Conservation (phyloP, 1,140 invertebrate species). For the Calycopis cecrops region DNA sequence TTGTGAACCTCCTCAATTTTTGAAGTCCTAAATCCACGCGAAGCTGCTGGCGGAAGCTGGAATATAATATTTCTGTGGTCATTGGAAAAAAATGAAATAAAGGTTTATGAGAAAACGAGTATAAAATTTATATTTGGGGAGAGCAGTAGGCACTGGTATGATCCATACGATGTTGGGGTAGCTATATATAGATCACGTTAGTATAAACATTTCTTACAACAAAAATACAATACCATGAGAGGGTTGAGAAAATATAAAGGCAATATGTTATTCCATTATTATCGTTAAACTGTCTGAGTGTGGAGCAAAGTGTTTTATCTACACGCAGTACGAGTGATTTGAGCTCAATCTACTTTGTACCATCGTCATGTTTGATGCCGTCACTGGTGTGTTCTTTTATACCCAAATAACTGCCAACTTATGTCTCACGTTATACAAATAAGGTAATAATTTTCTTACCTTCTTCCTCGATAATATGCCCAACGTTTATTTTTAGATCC, state of each 20-base stretch:
- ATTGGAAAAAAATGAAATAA: too few species aligned
- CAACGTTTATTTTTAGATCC: too few species aligned
- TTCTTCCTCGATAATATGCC: background rate
- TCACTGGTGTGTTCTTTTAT: background rate
- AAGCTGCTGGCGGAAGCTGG: too few species aligned
- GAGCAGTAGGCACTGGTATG: too few species aligned
- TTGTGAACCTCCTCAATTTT: too few species aligned
- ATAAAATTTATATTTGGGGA: too few species aligned
- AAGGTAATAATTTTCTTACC: background rate
- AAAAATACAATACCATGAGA: background rate
- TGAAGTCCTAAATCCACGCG: too few species aligned
- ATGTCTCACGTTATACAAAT: background rate
- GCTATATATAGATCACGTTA: background rate
- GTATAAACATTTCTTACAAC: background rate
- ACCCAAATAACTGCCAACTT: conserved; percentile 6
- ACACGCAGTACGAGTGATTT: background rate
- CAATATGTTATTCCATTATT: conserved; percentile 1
- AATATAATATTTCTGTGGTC: too few species aligned
- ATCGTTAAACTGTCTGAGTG: background rate
- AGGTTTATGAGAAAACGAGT: too few species aligned
- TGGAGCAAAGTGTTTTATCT: conserved; percentile 8
- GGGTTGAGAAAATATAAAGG: background rate
- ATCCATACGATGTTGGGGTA: too few species aligned
- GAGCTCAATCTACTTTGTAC: background rate
- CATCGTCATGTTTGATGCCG: conserved; percentile 6